A percentile compares a stretch with the other conserved stretches of the same genome.
Conservation (phyloP, 2,113 vertebrate species). For the Saccopteryx bilineata region DNA sequence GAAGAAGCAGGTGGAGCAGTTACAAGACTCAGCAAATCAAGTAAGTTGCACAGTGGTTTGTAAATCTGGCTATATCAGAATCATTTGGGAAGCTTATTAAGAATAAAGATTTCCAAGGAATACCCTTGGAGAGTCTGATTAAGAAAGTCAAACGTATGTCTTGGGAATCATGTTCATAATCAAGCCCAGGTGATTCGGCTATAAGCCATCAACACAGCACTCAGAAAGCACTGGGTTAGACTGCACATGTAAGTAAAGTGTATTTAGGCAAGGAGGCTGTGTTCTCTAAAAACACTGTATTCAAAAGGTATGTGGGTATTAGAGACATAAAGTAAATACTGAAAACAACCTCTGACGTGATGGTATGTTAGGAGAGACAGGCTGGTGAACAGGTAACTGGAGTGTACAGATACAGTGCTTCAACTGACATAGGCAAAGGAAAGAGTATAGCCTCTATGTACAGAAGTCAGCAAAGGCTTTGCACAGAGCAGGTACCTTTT, state of each 20-base stretch:
- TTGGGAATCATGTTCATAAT: neutral
- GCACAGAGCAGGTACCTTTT: neutral
- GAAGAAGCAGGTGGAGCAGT: neutral
- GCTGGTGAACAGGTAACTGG: neutral
- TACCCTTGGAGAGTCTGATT: neutral
- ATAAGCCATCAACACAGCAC: neutral
- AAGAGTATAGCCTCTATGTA: neutral
- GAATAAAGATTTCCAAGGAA: slow-evolving; percentile 26
- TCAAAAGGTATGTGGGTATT: neutral
- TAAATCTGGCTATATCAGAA: neutral
- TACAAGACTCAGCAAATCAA: neutral
- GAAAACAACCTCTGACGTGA: neutral
- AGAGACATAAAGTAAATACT: neutral
- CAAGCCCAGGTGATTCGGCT: neutral
- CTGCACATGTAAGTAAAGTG: neutral
- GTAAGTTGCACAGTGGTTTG: neutral
- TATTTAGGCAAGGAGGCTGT: neutral
- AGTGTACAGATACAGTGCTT: neutral
- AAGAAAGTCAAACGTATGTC: neutral
- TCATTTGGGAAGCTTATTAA: neutral
- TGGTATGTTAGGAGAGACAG: neutral
- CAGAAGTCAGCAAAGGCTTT: neutral
- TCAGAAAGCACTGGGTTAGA: neutral
- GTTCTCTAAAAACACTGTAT: neutral
- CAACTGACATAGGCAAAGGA: neutral